These are phyloP conservation scores for Apostichopus japonicus DNA, from an alignment of 35 echinoderm and acorn worm species.

Conservation along the genomic window DNA sequence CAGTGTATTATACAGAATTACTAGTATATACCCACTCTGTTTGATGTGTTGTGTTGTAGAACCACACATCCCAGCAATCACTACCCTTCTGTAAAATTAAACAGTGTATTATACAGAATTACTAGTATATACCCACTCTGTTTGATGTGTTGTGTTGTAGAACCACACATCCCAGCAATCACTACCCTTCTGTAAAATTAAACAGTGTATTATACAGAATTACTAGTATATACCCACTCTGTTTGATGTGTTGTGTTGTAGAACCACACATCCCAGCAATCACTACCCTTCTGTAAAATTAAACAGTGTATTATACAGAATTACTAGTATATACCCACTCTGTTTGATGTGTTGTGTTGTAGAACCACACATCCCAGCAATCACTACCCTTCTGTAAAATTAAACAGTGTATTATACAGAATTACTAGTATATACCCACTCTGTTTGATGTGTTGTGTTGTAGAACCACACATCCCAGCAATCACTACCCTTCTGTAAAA, in stretches of 20 bases:
- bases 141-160: too few relatives aligned
- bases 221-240: neutral
- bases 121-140: neutral
- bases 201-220: neutral
- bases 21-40: neutral
- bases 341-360: too few relatives aligned
- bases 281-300: constrained; percentile 71
- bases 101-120: neutral
- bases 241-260: too few relatives aligned
- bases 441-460: too few relatives aligned
- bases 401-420: neutral
- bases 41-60: constrained; percentile 48
- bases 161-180: constrained; percentile 82
- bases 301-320: neutral
- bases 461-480: constrained; percentile 83
- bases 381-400: constrained; percentile 73
- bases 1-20: neutral
- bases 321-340: neutral
- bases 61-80: constrained; percentile 81
- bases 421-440: neutral
- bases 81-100: constrained; percentile 69
- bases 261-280: constrained; percentile 86
- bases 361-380: constrained; percentile 84
- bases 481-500: constrained; percentile 78
- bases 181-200: constrained; percentile 70